Base-by-base conservation (phyloP, 2,888 invertebrate genomes). In the Sphaerophoria rueppellii region DNA sequence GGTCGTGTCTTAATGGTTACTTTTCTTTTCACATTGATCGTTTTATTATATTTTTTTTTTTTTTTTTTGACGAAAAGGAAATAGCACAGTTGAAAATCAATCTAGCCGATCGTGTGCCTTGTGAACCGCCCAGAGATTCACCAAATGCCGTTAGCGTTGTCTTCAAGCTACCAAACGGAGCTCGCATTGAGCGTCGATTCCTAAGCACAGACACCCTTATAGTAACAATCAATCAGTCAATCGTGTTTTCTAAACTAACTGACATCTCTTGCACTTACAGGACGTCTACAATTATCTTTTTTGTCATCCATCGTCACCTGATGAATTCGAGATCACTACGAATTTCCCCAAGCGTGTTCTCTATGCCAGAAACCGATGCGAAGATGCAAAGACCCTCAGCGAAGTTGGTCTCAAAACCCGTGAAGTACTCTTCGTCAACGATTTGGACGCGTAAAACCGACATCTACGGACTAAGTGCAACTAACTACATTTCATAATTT, bases 201-300 rank as follows among this genome's bases (percentile, higher is more conserved):
- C 93, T 95, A 32, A 94, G 95, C 90, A 92, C 94, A 48, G 95
- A 98, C 92, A 96, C 97, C 85, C 93, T 98, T 79, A 95, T 96
- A 94, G 98, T 97, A 92, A 91, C 40, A 2, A 9, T 32, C 43
- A 48, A 48, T n/a, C 9, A 43, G 12, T 4, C 14, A 48, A 6
- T 14, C 0, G 2, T 14, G 12, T 50, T 50, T 35, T 9, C 12
- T 43, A 4, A 9, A 43, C 35, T 35, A 46, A n/a, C 34, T 72
- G 34, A 67, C 72, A 69, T 50, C 6, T 77, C 16, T 76, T 61
- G 74, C 71, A 87, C 87, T 77, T 93, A 43, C 93, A 99, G 98
- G 96, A 96, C 90, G 94, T 99, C 86, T 98, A 98, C 92, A 96
- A 97, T 92, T 99, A 96, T 93, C 96, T 99, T 87, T 98, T 98